Evolutionary conservation across 1,140 invertebrate species (phyloP).

Genomic region (Aphelinus certus): DNA sequence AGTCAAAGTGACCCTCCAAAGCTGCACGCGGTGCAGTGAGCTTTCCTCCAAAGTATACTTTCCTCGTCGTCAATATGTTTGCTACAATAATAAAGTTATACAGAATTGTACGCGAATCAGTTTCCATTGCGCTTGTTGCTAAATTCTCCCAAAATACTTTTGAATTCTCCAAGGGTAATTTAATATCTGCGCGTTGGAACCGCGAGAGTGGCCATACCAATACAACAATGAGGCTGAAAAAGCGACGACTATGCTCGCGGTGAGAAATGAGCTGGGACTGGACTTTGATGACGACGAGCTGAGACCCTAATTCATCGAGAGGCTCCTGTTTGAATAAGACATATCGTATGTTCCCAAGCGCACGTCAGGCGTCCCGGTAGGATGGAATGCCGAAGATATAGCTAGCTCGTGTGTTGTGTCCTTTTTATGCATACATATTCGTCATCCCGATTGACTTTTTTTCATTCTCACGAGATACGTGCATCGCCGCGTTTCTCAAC

Average conservation of each 20-base stretch:
- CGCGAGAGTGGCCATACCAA: not conserved
- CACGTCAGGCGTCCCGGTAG: conserved; percentile 8
- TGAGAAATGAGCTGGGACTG: conserved; percentile 37
- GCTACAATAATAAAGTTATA: no score
- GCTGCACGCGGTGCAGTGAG: no score
- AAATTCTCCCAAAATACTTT: no score
- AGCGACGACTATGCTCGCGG: conserved; percentile 27
- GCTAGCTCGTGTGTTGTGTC: not conserved
- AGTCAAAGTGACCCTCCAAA: no score
- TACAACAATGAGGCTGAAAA: not conserved
- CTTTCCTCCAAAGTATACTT: no score
- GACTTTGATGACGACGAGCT: conserved; percentile 23
- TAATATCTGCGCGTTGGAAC: not conserved
- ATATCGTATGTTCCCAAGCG: conserved; percentile 26
- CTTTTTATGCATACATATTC: conserved; percentile 9
- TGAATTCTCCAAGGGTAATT: no score
- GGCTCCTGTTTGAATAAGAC: conserved; percentile 29
- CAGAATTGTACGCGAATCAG: no score
- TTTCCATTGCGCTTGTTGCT: no score
- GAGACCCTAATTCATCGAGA: conserved; percentile 35
- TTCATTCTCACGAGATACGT: conserved; percentile 2
- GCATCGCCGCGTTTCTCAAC: conserved; percentile 2
- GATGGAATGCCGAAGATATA: conserved; percentile 17
- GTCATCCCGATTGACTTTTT: conserved; percentile 33
- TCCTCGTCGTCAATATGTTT: no score